A percentile compares a stretch with the other conserved stretches of the same genome.
These are phyloP conservation scores for Petrophora chlorosata DNA, from an alignment of 2,888 invertebrate species.

Conservation along the genomic window DNA sequence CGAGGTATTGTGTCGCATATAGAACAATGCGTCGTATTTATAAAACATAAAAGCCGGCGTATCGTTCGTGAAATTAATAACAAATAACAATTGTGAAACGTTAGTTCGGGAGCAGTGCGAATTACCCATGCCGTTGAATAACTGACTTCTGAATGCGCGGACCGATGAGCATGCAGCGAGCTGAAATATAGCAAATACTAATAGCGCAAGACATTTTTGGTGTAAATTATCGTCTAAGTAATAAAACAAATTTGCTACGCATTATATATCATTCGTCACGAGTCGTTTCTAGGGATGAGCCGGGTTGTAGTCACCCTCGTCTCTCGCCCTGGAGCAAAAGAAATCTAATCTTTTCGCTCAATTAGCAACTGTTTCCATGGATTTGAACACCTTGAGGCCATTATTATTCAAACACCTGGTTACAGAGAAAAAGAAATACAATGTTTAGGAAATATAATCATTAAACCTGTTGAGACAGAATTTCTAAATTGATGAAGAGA, in stretches of 20 bases:
- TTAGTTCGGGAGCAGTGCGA: conserved; percentile 79
- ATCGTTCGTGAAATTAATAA: conserved; percentile 84
- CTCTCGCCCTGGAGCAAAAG: conserved; percentile 36
- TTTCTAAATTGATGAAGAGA: conserved; percentile 46
- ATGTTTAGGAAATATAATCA: conserved; percentile 40
- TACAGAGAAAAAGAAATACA: conserved; percentile 39
- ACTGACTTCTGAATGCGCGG: conserved; percentile 50
- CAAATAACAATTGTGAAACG: conserved; percentile 83
- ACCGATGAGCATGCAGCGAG: conserved; percentile 11
- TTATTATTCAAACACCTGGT: conserved; percentile 57
- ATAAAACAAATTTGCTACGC: not conserved
- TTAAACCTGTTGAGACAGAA: conserved; percentile 46
- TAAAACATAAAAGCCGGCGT: conserved; percentile 83
- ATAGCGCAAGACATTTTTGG: no score
- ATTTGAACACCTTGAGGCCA: conserved; percentile 48
- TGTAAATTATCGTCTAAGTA: no score
- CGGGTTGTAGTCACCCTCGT: not conserved
- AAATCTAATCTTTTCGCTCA: conserved; percentile 57
- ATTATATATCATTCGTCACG: no score
- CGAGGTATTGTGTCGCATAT: conserved; percentile 79
- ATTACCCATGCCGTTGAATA: conserved; percentile 75
- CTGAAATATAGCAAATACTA: no score
- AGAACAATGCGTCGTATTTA: conserved; percentile 83
- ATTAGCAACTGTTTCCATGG: conserved; percentile 52
- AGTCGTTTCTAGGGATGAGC: no score